Evolutionary conservation across 1,140 invertebrate genomes (phyloP), one percentile per base, ranked within the genome.

Genomic region (Hestina assimilis): DNA sequence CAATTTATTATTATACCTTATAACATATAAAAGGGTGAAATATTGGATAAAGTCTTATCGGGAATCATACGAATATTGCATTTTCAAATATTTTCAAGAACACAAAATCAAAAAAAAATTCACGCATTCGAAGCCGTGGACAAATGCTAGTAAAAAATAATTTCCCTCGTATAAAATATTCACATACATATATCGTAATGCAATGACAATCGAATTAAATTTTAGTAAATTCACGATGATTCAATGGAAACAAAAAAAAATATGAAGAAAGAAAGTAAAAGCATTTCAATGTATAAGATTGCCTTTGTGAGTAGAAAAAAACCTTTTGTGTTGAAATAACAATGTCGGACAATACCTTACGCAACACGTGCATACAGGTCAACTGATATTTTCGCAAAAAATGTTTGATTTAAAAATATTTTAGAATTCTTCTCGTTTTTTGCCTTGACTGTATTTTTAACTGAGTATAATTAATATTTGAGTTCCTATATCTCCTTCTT

Each of bases 261-360:
- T 45, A 50, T 21, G 55, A 56, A 50, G 20, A 68, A 73, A 73
- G 77, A 83, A 83, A 83, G 79, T 83, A 79, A 83, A 72, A 80
- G 75, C 69, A 59, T 77, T 76, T 58, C 69, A 61, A 41, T 70
- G 68, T 73, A 68, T 65, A 59, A 55, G 59, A 59, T 65, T 57
- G 68, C 72, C 72, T 76, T 74, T 72, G 59, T 79, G 58, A 59
- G 38, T 35, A 23, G 23, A 43, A 48, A 59, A 59, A 45, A 53
- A 29, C 41, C 54, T 69, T 79, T 63, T 70, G 53, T 66, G 40
- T 24, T 52, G 54, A 38, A 15, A 62, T 38, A 64, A 73, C 70
- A 75, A 72, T 74, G 38, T 33, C 14, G 54, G 57, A 72, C 68
- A 75, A 70, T 72, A n/a, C 54, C 14, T 80, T 80, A 65, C 52